Conservation (phyloP, 2,888 invertebrate species). For the Gari tellinella region DNA sequence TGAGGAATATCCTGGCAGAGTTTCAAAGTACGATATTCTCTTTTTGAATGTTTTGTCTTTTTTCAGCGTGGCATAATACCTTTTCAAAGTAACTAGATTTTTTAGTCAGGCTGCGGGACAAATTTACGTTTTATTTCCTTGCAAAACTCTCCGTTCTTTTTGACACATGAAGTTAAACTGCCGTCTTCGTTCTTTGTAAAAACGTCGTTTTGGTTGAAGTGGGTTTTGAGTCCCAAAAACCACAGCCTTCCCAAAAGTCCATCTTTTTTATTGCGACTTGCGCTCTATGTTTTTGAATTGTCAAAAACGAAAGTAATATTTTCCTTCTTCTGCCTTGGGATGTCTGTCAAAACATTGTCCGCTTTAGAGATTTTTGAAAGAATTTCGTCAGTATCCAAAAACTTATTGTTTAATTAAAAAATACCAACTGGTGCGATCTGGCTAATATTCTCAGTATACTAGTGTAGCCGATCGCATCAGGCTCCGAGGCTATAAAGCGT, state of each 20-base stretch:
- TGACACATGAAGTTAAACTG: background rate
- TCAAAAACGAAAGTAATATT: constrained; percentile 9
- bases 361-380: background rate
- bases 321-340: constrained; percentile 5
- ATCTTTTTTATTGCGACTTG: background rate
- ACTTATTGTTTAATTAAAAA: no score
- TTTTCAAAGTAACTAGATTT: constrained; percentile 12
- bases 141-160: constrained; percentile 15
- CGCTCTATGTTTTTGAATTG: constrained; percentile 7
- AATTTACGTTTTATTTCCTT: constrained; percentile 27
- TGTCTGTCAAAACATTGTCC: background rate
- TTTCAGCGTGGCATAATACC: constrained; percentile 14
- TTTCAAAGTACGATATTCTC: no score
- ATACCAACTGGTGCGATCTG: no score
- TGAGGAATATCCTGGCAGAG: no score
- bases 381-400: no score
- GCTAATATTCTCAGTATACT: no score
- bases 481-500: no score
- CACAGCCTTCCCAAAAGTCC: constrained; percentile 14
- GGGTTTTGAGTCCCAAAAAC: constrained; percentile 7
- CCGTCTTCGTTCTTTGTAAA: constrained; percentile 7
- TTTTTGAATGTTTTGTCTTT: no score
- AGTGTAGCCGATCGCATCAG: no score
- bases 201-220: constrained; percentile 15
- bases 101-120: constrained; percentile 24